Percentiles rank a stretch among this genome's conserved stretches.
phyloP scores from a whole-genome alignment of 2,888 invertebrate genomes.

The Drosophila algonquin region DNA sequence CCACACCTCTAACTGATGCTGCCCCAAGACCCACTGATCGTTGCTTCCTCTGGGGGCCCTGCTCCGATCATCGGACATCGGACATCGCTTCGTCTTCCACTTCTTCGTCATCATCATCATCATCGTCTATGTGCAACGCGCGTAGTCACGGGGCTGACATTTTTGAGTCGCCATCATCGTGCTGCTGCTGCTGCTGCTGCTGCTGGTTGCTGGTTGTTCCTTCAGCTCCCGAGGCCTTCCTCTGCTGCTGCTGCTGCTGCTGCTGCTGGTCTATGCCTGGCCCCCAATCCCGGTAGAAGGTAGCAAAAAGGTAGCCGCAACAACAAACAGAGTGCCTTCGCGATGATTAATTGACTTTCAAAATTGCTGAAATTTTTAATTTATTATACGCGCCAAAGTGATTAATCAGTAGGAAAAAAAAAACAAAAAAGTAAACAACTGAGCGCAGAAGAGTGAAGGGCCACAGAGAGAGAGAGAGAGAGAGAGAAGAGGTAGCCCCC shows the following conservation, averaged over 20 bases:
- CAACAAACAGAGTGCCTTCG: conserved; percentile 67
- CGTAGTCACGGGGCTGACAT: conserved; percentile 74
- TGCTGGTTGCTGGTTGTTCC: conserved; percentile 44
- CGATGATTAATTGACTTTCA: conserved; percentile 84
- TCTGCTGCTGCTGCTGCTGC: conserved; percentile 32
- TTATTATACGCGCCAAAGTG: conserved; percentile 83
- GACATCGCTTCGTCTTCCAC: conserved; percentile 52
- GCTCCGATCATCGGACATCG: conserved; percentile 36
- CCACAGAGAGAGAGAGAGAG: conserved; percentile 10
- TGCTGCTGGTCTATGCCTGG: conserved; percentile 57
- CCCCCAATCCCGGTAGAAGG: conserved; percentile 61
- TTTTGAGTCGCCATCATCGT: conserved; percentile 57
- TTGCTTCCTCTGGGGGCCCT: not conserved
- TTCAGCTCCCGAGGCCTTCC: conserved; percentile 18
- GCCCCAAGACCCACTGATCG: conserved; percentile 4
- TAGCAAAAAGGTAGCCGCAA: conserved; percentile 45
- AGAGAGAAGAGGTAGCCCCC: conserved; percentile 25
- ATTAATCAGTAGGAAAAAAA: conserved; percentile 80
- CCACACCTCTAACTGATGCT: conserved; percentile 49
- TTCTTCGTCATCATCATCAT: conserved; percentile 80
- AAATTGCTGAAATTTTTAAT: conserved; percentile 84
- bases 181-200: conserved; percentile 40
- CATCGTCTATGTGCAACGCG: conserved; percentile 66
- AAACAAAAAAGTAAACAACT: conserved; percentile 18
- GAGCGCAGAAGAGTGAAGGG: conserved; percentile 39